Conservation (phyloP, 2,113 vertebrate species). For the Datnioides undecimradiatus region DNA sequence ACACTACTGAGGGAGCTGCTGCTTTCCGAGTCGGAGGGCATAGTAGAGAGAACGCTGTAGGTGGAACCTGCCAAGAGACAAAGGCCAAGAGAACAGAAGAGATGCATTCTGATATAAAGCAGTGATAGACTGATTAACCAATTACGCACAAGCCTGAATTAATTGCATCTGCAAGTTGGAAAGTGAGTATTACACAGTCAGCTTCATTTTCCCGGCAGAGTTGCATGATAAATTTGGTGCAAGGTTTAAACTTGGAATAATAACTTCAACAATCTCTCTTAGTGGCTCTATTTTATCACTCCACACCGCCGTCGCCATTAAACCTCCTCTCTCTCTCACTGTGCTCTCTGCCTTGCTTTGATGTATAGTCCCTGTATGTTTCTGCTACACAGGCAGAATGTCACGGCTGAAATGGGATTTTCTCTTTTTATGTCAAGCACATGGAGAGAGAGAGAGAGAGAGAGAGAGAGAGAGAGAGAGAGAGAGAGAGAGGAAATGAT, state of each 20-base stretch:
- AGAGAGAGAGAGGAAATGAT: constrained; percentile 43
- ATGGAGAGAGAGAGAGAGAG: constrained; percentile 25
- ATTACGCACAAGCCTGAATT: constrained; percentile 32
- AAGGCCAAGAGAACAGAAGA: constrained; percentile 15
- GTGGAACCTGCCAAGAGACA: constrained; percentile 89
- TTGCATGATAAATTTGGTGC: constrained; percentile 44
- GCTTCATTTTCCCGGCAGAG: constrained; percentile 51
- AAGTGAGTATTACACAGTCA: constrained; percentile 33
- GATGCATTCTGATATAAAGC: constrained; percentile 35
- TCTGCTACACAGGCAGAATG: constrained; percentile 79
- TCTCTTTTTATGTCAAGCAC: constrained; percentile 73
- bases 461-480: constrained; percentile 10
- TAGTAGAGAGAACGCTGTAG: constrained; percentile 97
- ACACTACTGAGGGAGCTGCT: constrained; percentile 98
- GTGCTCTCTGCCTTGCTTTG: constrained; percentile 72
- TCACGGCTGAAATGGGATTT: constrained; percentile 79
- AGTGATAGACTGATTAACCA: constrained; percentile 17
- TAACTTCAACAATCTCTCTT: constrained; percentile 45
- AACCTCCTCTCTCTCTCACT: constrained; percentile 54
- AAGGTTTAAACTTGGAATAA: constrained; percentile 55
- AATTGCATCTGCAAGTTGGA: constrained; percentile 26
- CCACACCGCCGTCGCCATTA: constrained; percentile 61
- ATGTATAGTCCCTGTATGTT: constrained; percentile 77
- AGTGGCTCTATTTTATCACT: constrained; percentile 59
- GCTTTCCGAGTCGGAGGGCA: constrained; percentile 99